phyloP scores from a whole-genome alignment of 1,140 invertebrate species.

The Drosophila trapezifrons region DNA sequence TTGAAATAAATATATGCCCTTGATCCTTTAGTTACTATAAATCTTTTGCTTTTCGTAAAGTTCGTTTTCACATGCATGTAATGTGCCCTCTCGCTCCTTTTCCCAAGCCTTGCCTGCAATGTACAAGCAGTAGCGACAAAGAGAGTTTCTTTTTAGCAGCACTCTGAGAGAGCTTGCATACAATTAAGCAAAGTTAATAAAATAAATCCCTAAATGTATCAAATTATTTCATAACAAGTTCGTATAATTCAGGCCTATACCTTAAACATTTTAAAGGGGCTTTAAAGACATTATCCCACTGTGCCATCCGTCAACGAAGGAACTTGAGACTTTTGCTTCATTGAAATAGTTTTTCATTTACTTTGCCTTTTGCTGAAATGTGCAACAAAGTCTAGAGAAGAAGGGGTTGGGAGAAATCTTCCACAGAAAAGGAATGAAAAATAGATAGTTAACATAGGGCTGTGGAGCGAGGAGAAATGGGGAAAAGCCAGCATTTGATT shows the following conservation, averaged over 20 bases:
- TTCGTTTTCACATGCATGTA: no score
- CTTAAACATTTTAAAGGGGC: background rate
- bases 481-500: conserved; percentile 18
- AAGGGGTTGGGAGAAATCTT: background rate
- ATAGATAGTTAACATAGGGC: conserved; percentile 9
- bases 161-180: no score
- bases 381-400: conserved; percentile 41
- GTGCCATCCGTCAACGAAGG: conserved; percentile 48
- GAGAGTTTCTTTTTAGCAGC: no score
- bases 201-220: no score
- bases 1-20: background rate
- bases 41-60: no score
- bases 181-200: no score
- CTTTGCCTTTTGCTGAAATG: conserved; percentile 64
- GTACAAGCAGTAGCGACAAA: no score
- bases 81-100: no score
- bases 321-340: conserved; percentile 71
- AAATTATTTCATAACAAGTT: no score
- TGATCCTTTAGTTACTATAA: no score
- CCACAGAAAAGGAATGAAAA: conserved; percentile 5
- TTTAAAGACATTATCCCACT: conserved; percentile 11
- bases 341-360: conserved; percentile 82
- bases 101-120: no score
- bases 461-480: background rate
- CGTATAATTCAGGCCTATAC: background rate